These are phyloP conservation scores for Amazona guildingii DNA, from an alignment of 2,113 vertebrate species.

Conservation along the genomic window DNA sequence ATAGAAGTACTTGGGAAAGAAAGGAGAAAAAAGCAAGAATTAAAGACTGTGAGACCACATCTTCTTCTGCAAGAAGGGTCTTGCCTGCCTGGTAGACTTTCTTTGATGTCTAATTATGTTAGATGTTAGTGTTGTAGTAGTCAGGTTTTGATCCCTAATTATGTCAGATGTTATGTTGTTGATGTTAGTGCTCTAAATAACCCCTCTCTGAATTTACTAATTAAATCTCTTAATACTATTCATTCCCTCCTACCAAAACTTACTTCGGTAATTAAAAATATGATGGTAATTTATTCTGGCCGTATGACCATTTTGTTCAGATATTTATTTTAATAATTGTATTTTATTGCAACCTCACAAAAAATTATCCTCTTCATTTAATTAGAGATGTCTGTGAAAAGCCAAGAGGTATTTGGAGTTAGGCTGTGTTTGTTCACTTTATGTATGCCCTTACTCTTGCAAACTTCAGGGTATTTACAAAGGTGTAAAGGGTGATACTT, in stretches of 20 bases:
- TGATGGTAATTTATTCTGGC: slow-evolving; percentile 5
- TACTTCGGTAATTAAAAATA: slow-evolving; percentile 14
- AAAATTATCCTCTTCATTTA: not conserved
- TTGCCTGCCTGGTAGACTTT: slow-evolving; percentile 29
- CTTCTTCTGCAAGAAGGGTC: slow-evolving; percentile 22
- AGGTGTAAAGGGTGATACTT: slow-evolving; percentile 55
- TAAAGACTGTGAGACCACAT: not conserved
- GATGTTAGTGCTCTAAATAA: slow-evolving; percentile 38
- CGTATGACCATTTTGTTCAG: not conserved
- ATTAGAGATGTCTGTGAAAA: slow-evolving; percentile 32
- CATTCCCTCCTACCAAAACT: slow-evolving; percentile 23
- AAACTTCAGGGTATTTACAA: slow-evolving; percentile 44
- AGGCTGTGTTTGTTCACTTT: slow-evolving; percentile 14
- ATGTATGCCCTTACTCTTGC: slow-evolving; percentile 24
- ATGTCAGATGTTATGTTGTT: slow-evolving; percentile 22
- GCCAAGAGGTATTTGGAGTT: slow-evolving; percentile 15
- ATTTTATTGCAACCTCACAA: slow-evolving; percentile 22
- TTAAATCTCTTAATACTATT: slow-evolving; percentile 43
- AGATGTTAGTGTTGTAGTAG: not conserved
- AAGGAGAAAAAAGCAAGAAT: not conserved
- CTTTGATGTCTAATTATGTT: slow-evolving; percentile 50
- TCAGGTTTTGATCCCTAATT: not conserved
- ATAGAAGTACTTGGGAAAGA: slow-evolving; percentile 9
- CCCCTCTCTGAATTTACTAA: slow-evolving; percentile 28
- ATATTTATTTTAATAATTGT: slow-evolving; percentile 28